Percentiles rank a stretch among this genome's conserved stretches.
Conservation (phyloP, 2,797 vertebrate species). For the Mormyrus hasselquistii region DNA sequence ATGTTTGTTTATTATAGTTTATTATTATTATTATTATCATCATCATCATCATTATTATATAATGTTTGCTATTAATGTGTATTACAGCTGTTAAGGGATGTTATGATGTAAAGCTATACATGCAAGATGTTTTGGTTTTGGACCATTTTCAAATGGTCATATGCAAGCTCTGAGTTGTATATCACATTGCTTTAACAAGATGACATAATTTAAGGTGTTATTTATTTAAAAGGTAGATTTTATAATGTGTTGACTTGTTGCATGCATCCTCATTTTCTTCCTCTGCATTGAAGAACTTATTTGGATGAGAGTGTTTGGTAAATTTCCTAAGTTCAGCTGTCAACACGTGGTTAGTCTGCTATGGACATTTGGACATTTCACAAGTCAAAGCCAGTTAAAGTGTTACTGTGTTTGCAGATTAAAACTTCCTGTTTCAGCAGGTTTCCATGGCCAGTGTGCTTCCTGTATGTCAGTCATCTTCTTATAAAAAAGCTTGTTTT, state of each 20-base stretch:
- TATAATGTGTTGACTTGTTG: background rate
- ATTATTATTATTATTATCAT: too few species aligned
- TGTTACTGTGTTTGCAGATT: background rate
- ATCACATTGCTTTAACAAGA: too few species aligned
- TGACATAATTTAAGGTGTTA: too few species aligned
- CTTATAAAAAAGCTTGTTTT: background rate
- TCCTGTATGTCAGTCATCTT: slow-evolving; percentile 2
- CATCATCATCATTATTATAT: too few species aligned
- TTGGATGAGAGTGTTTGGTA: background rate
- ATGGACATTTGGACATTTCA: background rate
- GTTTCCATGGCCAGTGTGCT: background rate
- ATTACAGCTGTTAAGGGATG: too few species aligned
- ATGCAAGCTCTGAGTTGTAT: background rate
- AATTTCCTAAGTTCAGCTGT: background rate
- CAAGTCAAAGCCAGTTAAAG: too few species aligned
- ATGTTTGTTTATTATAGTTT: too few species aligned
- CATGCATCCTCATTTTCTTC: background rate
- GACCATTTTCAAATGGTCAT: background rate
- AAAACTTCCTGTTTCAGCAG: background rate
- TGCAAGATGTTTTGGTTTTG: too few species aligned
- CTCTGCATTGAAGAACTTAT: background rate
- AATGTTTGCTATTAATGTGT: too few species aligned
- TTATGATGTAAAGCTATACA: too few species aligned
- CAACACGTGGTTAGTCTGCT: background rate
- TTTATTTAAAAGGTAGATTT: background rate